Percentiles rank a stretch among this genome's conserved stretches.
phyloP scores from a whole-genome alignment of 2,113 vertebrate genomes.

The Saguinus imperator region DNA sequence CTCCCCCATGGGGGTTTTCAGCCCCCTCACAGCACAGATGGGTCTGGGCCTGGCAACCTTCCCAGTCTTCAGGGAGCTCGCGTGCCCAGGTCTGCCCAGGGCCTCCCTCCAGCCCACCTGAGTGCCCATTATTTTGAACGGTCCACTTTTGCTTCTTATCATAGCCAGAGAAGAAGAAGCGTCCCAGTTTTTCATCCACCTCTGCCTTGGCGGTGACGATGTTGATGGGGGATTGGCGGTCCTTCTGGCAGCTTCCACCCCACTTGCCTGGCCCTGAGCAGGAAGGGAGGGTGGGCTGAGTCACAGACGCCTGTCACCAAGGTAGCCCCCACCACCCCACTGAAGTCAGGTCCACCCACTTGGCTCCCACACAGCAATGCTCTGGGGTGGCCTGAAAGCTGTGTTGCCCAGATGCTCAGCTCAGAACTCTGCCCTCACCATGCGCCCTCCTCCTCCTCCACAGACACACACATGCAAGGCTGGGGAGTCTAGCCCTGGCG shows the following conservation, averaged over 20 bases:
- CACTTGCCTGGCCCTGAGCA: conserved; percentile 85
- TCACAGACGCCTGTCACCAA: neutral
- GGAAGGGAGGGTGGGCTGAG: neutral
- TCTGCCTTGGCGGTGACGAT: conserved; percentile 84
- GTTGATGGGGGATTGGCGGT: conserved; percentile 91
- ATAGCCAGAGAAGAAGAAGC: conserved; percentile 87
- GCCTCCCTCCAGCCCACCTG: conserved; percentile 57
- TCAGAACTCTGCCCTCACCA: neutral
- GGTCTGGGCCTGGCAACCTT: neutral
- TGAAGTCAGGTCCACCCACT: neutral
- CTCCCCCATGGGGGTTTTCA: neutral
- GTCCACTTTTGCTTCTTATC: conserved; percentile 38
- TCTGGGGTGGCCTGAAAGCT: neutral
- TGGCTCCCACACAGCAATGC: neutral
- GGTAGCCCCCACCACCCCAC: neutral
- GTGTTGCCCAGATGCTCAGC: neutral
- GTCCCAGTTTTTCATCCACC: conserved; percentile 74
- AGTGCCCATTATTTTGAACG: conserved; percentile 87
- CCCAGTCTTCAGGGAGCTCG: neutral
- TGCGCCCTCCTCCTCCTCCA: neutral
- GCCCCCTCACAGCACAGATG: neutral
- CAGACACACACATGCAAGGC: neutral
- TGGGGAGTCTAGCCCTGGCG: neutral
- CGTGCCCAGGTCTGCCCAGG: neutral
- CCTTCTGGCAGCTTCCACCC: conserved; percentile 70